Evolutionary conservation across 2,113 vertebrate species (phyloP), one percentile per base, ranked within the genome.

Genomic region (Erythrocercus mccallii): DNA sequence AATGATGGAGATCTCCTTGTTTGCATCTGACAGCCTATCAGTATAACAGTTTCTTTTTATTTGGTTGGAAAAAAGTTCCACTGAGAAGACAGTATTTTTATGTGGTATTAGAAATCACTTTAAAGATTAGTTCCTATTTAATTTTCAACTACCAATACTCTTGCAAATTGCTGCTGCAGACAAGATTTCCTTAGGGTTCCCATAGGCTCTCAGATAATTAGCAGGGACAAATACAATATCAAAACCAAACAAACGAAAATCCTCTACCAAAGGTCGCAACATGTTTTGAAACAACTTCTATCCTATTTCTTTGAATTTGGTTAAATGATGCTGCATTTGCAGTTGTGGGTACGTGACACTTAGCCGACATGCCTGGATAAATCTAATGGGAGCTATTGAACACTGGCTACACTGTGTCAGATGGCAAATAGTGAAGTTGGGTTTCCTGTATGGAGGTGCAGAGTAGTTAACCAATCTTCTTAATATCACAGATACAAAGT

Each of bases 181-280:
- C 6, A 37, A 56, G 28, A 54, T 38, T 91, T 81, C 20, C 19
- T 60, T 38, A 37, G 9, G 3, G 4, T 80, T 68, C 19, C 15
- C 6, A 8, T 5, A 68, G 12, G 12, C 28, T 90, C 90, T 80
- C 22, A 60, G 14, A 31, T 9, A 51, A 33, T 13, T 54, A 0
- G 53, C 31, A 33, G 15, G 18, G 0, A 3, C 7, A 48, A 35
- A 21, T 5, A 2, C 4, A 61, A 44, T 38, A 38, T 3, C 11
- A 33, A 30, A 38, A 24, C 5, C 40, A 42, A 42, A 42, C 11
- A 42, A 35, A 11, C 5, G n/a, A 28, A 40, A 30, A 56, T 12
- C 9, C 3, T 4, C 40, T 24, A 28, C 19, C 15, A 71, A 45
- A 87, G 8, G 5, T 61, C 11, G 60, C 33, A 24, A 42, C 11